Evolutionary conservation across 2,888 invertebrate species (phyloP), one percentile per base, ranked within the genome.

Genomic region (Tyria jacobaeae): DNA sequence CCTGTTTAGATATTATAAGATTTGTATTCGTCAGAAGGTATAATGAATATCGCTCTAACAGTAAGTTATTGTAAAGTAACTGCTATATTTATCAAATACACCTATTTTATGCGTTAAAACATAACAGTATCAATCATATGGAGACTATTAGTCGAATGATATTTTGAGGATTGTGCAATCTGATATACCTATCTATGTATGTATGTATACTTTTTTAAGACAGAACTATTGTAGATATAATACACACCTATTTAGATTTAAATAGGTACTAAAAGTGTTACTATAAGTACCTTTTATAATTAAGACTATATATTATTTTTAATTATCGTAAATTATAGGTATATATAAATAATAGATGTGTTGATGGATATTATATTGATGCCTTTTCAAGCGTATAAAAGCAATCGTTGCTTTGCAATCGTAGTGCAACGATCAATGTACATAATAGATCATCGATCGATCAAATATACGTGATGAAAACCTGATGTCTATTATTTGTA

Each of bases 261-360:
- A 71, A 49, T 70, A 72, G 73, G 77, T 79, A 82, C 68, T 76
- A 72, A 55, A 76, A 73, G 73, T 80, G 78, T 76, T 81, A 71
- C 63, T 73, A 74, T 68, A 63, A 70, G 71, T 70, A 68, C 64
- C 44, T 44, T 67, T 55, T 53, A 39, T 12, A n/a, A n/a, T 9
- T 59, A 59, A 53, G 53, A 15, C 21, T 59, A 53, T 17, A 17
- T 37, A 15, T 35, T 37, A 37, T 53, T 53, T 53, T 27, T 12
- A 53, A 41, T 5, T 53, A 9, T 21, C 15, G 1, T 41, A 17
- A 35, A 24, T 52, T 24, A n/a, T n/a, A n/a, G 10, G 31, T 2
- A 10, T 54, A 14, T n/a, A 5, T 10, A 27, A 41, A 27, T 39
- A 39, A 25, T 41, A 51, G 35, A 51, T 34, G 34, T 17, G 14